Conservation (phyloP, 2,113 vertebrate species). For the Monarcha castaneiventris region DNA sequence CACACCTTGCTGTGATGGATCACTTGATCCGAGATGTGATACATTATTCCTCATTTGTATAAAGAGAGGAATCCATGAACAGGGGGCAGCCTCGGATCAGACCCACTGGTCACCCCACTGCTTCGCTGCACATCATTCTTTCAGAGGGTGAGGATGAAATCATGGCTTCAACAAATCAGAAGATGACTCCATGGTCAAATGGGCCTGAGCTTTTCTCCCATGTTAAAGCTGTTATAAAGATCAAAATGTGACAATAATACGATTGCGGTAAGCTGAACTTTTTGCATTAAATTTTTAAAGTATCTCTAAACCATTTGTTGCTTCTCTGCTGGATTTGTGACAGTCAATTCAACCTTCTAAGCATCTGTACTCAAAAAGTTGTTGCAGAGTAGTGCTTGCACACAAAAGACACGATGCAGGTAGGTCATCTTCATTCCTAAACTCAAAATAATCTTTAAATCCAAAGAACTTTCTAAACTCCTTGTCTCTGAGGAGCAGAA, state of each 20-base stretch:
- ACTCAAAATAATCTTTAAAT: background rate
- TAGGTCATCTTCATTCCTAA: background rate
- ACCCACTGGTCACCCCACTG: background rate
- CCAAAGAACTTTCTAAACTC: background rate
- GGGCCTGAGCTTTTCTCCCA: background rate
- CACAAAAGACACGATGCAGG: background rate
- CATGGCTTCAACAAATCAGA: background rate
- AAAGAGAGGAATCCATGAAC: background rate
- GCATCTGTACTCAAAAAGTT: background rate
- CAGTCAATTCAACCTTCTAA: background rate
- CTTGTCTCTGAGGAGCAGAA: background rate
- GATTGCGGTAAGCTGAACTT: background rate
- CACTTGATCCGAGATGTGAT: background rate
- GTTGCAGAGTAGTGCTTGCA: background rate
- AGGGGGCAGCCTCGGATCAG: background rate
- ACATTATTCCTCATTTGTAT: accelerated
- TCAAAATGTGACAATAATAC: background rate
- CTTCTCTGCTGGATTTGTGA: background rate
- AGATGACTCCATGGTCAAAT: accelerated
- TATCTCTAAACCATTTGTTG: background rate
- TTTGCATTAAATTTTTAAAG: background rate
- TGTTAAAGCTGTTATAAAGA: background rate
- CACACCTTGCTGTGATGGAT: background rate
- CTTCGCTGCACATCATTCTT: background rate
- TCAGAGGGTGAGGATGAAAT: background rate